Base-by-base conservation (phyloP, 2,797 vertebrate genomes). In the Cirrhinus mrigala region DNA sequence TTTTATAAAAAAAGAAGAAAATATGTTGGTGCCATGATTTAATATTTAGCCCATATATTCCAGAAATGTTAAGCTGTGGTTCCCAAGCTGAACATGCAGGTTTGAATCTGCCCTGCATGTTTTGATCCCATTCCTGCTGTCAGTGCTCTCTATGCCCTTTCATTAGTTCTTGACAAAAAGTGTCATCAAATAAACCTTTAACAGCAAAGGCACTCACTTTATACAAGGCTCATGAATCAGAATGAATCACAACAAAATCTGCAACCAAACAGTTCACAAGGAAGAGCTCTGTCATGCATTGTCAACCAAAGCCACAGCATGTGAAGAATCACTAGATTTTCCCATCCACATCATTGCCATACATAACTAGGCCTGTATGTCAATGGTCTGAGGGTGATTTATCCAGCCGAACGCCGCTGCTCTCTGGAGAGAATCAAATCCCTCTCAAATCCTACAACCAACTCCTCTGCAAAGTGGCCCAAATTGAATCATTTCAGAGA, bases 401-500 rank as follows among this genome's bases (percentile, higher is more conserved):
- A 68, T 68, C 76, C 62, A 70, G 75, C 50, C 46, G 9, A 82
- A 69, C 14, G 11, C 71, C 29, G 44, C 46, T 81, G 37, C 66
- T 74, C 52, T 87, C 81, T 74, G 74, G 27, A 78, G 82, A 85
- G 75, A 85, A 86, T 88, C 70, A 87, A 82, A 83, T 71, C 76
- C 68, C 37, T 62, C 78, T 82, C 24, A 71, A 82, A 71, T 84
- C 58, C 78, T 64, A 81, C 76, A 71, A 69, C 78, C 77, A 88
- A 52, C 79, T 85, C 78, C 56, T 80, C 62, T 73, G 80, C 74
- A 74, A 87, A 79, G 76, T 84, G 80, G 37, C 81, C 77, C 58
- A 83, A 85, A 76, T 74, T 86, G 71, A 85, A 88, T 82, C 74
- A 86, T 83, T 86, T 82, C 71, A 58, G 52, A 87, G 58, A 71